Percentiles rank a stretch among this genome's conserved stretches.
Conservation (phyloP, 2,888 invertebrate species). For the Lithosia quadra region DNA sequence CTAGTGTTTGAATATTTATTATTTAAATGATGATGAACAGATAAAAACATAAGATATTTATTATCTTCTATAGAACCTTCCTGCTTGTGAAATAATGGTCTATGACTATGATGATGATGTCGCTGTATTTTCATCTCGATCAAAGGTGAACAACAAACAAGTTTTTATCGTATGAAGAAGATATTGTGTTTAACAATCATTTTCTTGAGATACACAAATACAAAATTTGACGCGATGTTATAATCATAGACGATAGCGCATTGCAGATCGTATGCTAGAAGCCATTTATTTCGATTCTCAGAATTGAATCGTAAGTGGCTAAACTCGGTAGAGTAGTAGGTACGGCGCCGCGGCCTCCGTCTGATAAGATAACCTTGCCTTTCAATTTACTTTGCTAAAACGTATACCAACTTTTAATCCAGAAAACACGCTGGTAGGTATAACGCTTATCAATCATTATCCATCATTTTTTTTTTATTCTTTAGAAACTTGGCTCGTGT, state of each 20-base stretch:
- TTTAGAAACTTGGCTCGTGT: slow-evolving; percentile 28
- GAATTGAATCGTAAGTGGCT: slow-evolving; percentile 61
- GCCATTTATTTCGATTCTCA: slow-evolving; percentile 50
- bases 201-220: slow-evolving; percentile 11
- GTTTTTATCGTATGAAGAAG: slow-evolving; percentile 25
- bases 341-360: slow-evolving; percentile 68
- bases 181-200: slow-evolving; percentile 16
- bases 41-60: not conserved
- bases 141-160: slow-evolving; percentile 21
- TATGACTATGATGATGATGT: slow-evolving; percentile 28
- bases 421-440: slow-evolving; percentile 63
- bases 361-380: slow-evolving; percentile 87
- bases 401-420: slow-evolving; percentile 54
- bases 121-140: slow-evolving; percentile 24
- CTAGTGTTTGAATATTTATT: not conserved
- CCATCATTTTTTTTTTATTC: slow-evolving; percentile 29
- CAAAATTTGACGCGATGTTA: slow-evolving; percentile 17
- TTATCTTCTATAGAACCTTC: slow-evolving; percentile 6
- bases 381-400: slow-evolving; percentile 79
- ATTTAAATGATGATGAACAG: not conserved
- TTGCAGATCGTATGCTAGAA: slow-evolving; percentile 31
- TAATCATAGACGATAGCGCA: not conserved
- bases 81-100: slow-evolving; percentile 19
- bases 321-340: slow-evolving; percentile 51
- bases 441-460: slow-evolving; percentile 64